These are phyloP conservation scores for Calephelis virginiensis DNA, from an alignment of 1,140 invertebrate genomes.

Conservation along the genomic window DNA sequence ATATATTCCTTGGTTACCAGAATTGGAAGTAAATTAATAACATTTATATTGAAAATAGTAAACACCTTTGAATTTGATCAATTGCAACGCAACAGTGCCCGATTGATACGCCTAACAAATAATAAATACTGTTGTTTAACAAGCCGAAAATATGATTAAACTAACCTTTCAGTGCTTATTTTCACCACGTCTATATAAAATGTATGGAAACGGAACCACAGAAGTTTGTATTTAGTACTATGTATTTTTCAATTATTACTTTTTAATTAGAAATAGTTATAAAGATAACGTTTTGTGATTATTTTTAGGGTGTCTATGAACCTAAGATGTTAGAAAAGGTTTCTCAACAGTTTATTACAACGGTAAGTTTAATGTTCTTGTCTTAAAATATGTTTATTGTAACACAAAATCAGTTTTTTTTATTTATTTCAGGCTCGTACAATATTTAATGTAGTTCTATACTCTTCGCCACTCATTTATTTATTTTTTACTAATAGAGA, in stretches of 20 bases:
- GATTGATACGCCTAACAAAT: no score
- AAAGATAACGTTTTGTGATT: neutral
- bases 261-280: no score
- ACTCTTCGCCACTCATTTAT: slow-evolving; percentile 88
- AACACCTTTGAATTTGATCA: no score
- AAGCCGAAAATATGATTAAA: slow-evolving; percentile 30
- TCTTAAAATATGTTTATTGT: neutral
- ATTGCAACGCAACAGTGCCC: no score
- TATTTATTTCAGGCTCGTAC: slow-evolving; percentile 78
- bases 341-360: slow-evolving; percentile 85
- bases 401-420: slow-evolving; percentile 19
- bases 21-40: no score
- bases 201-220: slow-evolving; percentile 46
- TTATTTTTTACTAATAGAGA: slow-evolving; percentile 85
- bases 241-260: slow-evolving; percentile 18
- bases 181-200: slow-evolving; percentile 53
- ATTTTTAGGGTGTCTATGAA: slow-evolving; percentile 77
- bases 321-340: slow-evolving; percentile 83
- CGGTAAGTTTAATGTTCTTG: slow-evolving; percentile 47
- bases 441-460: slow-evolving; percentile 86
- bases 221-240: slow-evolving; percentile 38
- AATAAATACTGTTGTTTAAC: neutral
- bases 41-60: no score
- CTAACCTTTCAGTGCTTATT: slow-evolving; percentile 32
- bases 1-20: no score